Base-by-base conservation (phyloP, 2,113 vertebrate genomes). In the Triplophysa siluroides region DNA sequence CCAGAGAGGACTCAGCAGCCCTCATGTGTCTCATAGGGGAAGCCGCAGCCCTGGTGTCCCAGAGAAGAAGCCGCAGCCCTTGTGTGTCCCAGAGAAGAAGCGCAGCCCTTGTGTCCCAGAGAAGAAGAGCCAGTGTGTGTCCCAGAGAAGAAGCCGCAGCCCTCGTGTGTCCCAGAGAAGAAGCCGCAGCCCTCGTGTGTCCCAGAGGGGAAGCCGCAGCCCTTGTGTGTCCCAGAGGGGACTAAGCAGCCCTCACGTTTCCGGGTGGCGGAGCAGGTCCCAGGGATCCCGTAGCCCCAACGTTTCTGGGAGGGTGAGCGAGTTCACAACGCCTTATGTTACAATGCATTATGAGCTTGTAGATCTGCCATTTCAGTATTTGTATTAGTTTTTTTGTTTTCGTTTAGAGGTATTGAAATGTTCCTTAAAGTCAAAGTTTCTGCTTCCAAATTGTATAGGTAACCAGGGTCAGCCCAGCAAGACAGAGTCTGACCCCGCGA, bases 301-400 rank as follows among this genome's bases (percentile, higher is more conserved):
- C 26, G 62, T 33, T 64, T 64, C 62, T 64, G 62, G 26, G 62
- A 64, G 62, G 62, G 62, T 64, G 62, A 64, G 26, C 62, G 8
- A 64, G 26, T 64, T 64, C 62, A 18, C 62, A 64, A 64, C 8
- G 62, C 62, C 62, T 64, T 0, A 64, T 64, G 62, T 64, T 64
- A 64, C 62, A 64, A 64, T 64, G 62, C 62, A 64, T 33, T 64
- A 64, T 64, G 62, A 64, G 62, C 62, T 64, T 64, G 62, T 64
- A 64, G 16, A 33, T 64, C 26, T 64, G 62, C 62, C 62, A 64
- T 64, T 63, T 63, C 24, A 64, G 62, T 64, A 64, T 64, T 64
- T 64, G 14, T n/a, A n/a, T 64, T 64, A 18, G 3, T 13, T 64
- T 64, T 64, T 64, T 64, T 64, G 29, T 33, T 64, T 64, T 64